phyloP scores from a whole-genome alignment of 1,140 invertebrate genomes.

The Drosophila tani region DNA sequence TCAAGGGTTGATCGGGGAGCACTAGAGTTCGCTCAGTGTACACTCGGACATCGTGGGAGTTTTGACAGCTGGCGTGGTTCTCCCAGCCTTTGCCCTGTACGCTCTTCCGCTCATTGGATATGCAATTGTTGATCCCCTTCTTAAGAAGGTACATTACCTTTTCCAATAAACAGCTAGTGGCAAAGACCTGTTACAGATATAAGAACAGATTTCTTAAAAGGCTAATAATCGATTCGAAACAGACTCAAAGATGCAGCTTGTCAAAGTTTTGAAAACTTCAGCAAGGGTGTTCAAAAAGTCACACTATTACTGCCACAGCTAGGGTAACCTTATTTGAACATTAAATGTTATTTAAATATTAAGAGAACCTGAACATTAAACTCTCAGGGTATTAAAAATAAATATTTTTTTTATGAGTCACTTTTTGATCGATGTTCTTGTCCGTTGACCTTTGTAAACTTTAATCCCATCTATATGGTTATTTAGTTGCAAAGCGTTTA shows the following conservation, averaged over 20 bases:
- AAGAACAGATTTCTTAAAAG: neutral
- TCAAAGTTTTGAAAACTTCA: no score
- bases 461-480: conserved; percentile 70
- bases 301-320: neutral
- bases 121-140: conserved; percentile 12
- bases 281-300: no score
- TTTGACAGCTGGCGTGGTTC: conserved; percentile 49
- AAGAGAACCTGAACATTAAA: neutral
- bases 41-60: conserved; percentile 66
- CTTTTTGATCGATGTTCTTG: conserved; percentile 22
- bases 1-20: conserved; percentile 7
- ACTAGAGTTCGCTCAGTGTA: conserved; percentile 51
- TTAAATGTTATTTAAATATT: neutral
- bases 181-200: neutral
- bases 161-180: no score
- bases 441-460: conserved; percentile 24
- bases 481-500: conserved; percentile 35
- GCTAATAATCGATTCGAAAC: neutral
- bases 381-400: conserved; percentile 14
- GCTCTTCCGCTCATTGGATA: conserved; percentile 24
- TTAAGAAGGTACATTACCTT: neutral
- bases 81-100: conserved; percentile 33
- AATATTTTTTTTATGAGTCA: no score
- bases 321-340: neutral
- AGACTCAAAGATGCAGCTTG: neutral